Base-by-base conservation (phyloP, 1,140 invertebrate species). In the Pseudomyrmex concolor region DNA sequence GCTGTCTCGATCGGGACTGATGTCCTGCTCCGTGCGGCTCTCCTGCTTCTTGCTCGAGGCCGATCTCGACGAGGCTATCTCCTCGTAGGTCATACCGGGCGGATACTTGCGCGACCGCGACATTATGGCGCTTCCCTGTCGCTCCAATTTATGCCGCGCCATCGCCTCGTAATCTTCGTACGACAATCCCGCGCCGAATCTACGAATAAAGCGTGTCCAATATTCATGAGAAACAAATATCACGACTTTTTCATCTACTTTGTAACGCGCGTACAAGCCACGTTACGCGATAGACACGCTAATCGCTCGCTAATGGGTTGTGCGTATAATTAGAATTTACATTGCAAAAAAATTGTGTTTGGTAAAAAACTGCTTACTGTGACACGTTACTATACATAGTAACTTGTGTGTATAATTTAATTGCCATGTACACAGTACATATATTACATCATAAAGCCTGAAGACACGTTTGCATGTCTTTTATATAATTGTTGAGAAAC, bases 151-250 rank as follows among this genome's bases (percentile, higher is more conserved):
- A 59, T 94, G 93, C 59, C 93, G 90, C 0, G 94, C 90, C 72
- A 95, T 93, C 48, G 93, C 91, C 82, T 94, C 91, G 71, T 94
- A 94, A 72, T 95, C 94, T 57, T 95, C 94, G 72, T 92, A 93
- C 5, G 92, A 93, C 60, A 93, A 89, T 25, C 92, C 93, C 43
- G 89, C 78, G 5, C 87, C 90, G 13, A 88, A 88, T 54, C 87
- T 88, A 19, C 3, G 7, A 74, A n/a, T 15, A 12, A 82, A 25
- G 25, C 25, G 51, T 57, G 12, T 59, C 10, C 5, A 10, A 71
- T 80, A 71, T 80, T 80, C 76, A 71, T 48, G 54, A 70, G 15
- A 17, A 19, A 15, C n/a, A 55, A 59, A 48, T 2, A 48, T 71
- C 50, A 34, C 22, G 22, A 70, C 34, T 80, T 59, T 59, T 80